Conservation (phyloP, 2,797 vertebrate species). For the Phalanger gymnotis region DNA sequence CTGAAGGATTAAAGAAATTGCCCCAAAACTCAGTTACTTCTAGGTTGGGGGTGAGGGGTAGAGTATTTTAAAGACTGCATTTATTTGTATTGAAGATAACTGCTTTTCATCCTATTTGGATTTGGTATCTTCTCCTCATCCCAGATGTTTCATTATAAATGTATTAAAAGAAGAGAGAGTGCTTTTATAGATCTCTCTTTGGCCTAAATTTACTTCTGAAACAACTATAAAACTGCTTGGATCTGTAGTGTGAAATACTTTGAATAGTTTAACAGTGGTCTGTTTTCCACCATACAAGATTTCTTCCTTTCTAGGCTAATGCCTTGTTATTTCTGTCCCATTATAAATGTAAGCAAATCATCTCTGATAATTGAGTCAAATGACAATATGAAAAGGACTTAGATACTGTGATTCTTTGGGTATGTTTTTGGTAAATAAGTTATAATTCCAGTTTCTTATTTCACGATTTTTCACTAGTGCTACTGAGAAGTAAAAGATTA, state of each 20-base stretch:
- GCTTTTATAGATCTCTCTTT: slow-evolving; percentile 22
- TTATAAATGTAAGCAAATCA: background rate
- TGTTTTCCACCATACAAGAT: background rate
- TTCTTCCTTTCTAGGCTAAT: slow-evolving; percentile 13
- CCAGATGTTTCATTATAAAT: background rate
- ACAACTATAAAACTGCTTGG: slow-evolving; percentile 5
- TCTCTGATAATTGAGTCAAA: background rate
- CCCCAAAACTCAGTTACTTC: background rate
- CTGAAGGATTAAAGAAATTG: background rate
- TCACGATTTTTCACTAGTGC: slow-evolving; percentile 5
- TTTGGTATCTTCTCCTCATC: background rate
- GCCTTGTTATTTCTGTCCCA: background rate
- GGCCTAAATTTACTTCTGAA: slow-evolving; percentile 23
- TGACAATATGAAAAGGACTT: background rate
- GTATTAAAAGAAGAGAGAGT: background rate
- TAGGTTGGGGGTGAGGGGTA: background rate
- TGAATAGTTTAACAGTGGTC: slow-evolving; percentile 24
- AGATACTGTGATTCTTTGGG: background rate
- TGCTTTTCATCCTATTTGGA: background rate
- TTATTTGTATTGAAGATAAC: slow-evolving; percentile 29
- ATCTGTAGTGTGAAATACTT: background rate
- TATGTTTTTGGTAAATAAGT: slow-evolving; percentile 9
- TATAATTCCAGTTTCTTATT: background rate
- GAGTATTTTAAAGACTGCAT: background rate
- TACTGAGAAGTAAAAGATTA: background rate